phyloP scores from a whole-genome alignment of 2,797 vertebrate genomes.

The Sarcophilus harrisii region DNA sequence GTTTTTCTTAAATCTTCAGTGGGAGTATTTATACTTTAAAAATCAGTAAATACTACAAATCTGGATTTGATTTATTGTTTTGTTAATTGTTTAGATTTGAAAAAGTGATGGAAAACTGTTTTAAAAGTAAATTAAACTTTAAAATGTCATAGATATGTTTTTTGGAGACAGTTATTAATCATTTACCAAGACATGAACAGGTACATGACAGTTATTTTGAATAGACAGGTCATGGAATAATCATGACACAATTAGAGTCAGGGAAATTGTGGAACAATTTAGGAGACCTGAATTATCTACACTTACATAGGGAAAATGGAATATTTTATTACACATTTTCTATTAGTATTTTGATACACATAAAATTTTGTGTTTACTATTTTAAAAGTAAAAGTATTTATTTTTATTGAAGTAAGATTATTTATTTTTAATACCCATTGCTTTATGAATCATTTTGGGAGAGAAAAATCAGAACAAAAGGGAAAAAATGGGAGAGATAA shows the following conservation, averaged over 20 bases:
- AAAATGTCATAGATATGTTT: neutral
- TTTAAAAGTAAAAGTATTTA: neutral
- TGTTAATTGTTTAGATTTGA: neutral
- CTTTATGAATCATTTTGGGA: too few species aligned
- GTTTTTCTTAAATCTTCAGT: neutral
- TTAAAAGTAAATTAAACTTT: neutral
- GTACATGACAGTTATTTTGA: neutral
- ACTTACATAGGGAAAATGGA: neutral
- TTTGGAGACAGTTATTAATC: neutral
- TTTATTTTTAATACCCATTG: too few species aligned
- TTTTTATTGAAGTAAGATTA: too few species aligned
- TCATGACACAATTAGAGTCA: neutral
- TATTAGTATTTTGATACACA: neutral
- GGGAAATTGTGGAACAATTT: neutral
- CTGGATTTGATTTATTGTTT: neutral
- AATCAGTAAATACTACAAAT: neutral
- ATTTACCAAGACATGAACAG: neutral
- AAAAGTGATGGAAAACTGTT: neutral
- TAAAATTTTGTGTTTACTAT: neutral
- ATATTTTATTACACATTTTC: neutral
- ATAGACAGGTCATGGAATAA: neutral
- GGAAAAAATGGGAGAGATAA: too few species aligned
- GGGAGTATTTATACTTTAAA: neutral
- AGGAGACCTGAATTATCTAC: neutral
- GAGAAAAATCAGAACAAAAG: too few species aligned